Percentiles rank a stretch among this genome's conserved stretches.
Evolutionary conservation across 2,888 invertebrate species (phyloP).

Genomic region (Drosophila nr. perissopoda): DNA sequence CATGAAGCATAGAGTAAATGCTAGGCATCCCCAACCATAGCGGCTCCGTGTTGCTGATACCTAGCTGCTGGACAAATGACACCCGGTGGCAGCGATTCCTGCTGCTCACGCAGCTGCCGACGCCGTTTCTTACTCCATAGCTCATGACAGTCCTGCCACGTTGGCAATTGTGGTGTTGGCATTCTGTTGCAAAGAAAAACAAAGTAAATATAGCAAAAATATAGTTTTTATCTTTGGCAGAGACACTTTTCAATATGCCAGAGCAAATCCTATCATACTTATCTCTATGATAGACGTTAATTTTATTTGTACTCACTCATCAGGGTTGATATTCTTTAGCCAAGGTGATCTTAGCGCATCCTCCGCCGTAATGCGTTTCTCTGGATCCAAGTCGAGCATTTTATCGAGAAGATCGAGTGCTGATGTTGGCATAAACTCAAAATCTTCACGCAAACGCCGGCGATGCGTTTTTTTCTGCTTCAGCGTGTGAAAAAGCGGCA

Average conservation of each 20-base stretch:
- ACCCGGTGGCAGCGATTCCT: slow-evolving; percentile 73
- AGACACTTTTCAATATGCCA: not conserved
- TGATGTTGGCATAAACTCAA: slow-evolving; percentile 94
- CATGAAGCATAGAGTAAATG: slow-evolving; percentile 72
- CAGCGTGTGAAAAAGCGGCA: slow-evolving; percentile 96
- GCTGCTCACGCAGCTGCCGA: slow-evolving; percentile 91
- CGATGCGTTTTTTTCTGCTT: slow-evolving; percentile 96
- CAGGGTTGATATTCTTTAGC: slow-evolving; percentile 95
- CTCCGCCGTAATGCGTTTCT: slow-evolving; percentile 95
- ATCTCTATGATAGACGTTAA: not conserved
- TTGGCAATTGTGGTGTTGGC: slow-evolving; percentile 93
- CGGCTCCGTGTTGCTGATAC: slow-evolving; percentile 72
- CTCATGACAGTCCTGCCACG: slow-evolving; percentile 99
- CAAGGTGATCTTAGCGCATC: slow-evolving; percentile 96
- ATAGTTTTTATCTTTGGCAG: not conserved
- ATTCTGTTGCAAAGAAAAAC: slow-evolving; percentile 87
- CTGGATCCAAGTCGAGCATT: slow-evolving; percentile 98
- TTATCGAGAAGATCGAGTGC: slow-evolving; percentile 96
- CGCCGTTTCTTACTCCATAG: slow-evolving; percentile 99
- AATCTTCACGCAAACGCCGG: slow-evolving; percentile 95
- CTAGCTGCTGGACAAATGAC: slow-evolving; percentile 67
- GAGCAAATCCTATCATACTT: not conserved
- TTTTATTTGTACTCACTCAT: slow-evolving; percentile 89
- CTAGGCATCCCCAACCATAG: slow-evolving; percentile 77
- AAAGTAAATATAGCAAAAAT: slow-evolving; percentile 51